A percentile compares a stretch with the other conserved stretches of the same genome.
These are phyloP conservation scores for Aurelia sp. DNA, from an alignment of 30 jellyfish, hydroid and myxozoan genomes.

Conservation along the genomic window DNA sequence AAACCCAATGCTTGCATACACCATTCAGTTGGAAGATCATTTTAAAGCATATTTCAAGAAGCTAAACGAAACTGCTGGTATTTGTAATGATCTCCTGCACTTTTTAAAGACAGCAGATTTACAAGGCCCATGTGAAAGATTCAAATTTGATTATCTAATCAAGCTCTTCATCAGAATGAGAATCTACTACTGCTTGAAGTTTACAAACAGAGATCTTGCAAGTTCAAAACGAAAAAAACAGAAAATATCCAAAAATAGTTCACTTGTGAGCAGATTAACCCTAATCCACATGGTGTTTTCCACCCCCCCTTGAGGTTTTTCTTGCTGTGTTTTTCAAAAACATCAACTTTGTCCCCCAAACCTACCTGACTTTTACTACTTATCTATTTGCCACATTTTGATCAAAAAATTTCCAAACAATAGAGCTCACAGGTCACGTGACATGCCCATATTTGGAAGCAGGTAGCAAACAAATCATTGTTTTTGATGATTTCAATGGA, in stretches of 20 bases:
- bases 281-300: too few relatives aligned
- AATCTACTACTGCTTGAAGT: background rate
- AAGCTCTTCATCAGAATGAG: slow-evolving; percentile 27
- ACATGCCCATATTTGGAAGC: too few relatives aligned
- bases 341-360: too few relatives aligned
- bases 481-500: too few relatives aligned
- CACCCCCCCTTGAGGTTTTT: too few relatives aligned
- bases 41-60: background rate
- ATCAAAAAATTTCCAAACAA: too few relatives aligned
- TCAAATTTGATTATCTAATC: background rate
- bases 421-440: too few relatives aligned
- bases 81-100: background rate
- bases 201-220: slow-evolving; percentile 6
- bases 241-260: background rate
- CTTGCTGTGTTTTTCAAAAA: too few relatives aligned
- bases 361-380: too few relatives aligned
- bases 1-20: background rate
- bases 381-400: too few relatives aligned
- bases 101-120: background rate
- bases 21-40: slow-evolving; percentile 2
- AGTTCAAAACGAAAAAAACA: slow-evolving; percentile 1
- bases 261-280: too few relatives aligned
- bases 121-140: background rate
- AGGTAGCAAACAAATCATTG: too few relatives aligned
- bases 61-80: background rate